Percentiles rank a stretch among this genome's conserved stretches.
These are phyloP conservation scores for Temnopleurus reevesii DNA, from an alignment of 53 echinoderm and acorn worm genomes.

Conservation along the genomic window DNA sequence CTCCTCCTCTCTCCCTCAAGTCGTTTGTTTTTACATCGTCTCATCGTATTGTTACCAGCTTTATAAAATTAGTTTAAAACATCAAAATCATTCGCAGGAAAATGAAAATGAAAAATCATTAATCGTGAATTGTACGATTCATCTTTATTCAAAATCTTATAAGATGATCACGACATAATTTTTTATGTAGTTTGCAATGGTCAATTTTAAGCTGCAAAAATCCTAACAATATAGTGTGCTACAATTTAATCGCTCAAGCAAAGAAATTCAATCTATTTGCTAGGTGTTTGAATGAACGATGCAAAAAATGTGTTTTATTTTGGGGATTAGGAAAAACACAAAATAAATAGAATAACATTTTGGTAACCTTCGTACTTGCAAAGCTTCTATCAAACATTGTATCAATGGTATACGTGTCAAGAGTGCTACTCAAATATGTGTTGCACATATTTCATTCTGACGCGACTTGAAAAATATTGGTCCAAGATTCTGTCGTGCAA, in stretches of 20 bases:
- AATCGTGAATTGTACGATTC: neutral
- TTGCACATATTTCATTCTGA: neutral
- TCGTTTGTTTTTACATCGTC: too few species aligned
- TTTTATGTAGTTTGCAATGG: too few species aligned
- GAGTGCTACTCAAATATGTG: neutral
- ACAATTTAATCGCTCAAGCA: too few species aligned
- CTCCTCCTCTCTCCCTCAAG: too few species aligned
- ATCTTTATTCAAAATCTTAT: neutral
- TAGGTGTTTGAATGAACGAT: neutral
- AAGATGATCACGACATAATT: neutral
- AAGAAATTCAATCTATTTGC: neutral
- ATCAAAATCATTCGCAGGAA: too few species aligned
- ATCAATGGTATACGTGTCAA: neutral
- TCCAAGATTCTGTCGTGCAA: neutral
- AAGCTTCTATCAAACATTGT: neutral
- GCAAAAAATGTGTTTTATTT: neutral
- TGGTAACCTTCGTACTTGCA: slow-evolving; percentile 21
- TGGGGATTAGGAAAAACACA: slow-evolving; percentile 2
- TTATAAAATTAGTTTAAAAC: too few species aligned
- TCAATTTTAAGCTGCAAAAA: too few species aligned
- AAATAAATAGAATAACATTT: neutral
- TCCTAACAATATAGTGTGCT: too few species aligned
- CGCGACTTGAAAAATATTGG: neutral
- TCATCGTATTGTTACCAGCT: too few species aligned
- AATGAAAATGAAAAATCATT: too few species aligned